A percentile compares a stretch with the other conserved stretches of the same genome.
These are phyloP conservation scores for Crossaster papposus DNA, from an alignment of 53 echinoderm and acorn worm species.

Conservation along the genomic window DNA sequence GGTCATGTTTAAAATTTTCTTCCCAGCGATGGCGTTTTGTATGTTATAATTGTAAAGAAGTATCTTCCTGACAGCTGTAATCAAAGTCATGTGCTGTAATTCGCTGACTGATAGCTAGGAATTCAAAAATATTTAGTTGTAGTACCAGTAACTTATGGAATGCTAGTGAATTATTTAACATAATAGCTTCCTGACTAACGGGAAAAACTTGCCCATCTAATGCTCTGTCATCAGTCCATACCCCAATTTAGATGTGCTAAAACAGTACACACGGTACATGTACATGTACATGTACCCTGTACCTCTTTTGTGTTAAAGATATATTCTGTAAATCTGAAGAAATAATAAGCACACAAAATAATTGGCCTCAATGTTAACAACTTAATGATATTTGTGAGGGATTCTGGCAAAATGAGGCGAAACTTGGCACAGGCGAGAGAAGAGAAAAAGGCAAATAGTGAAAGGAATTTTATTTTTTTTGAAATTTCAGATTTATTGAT, in stretches of 20 bases:
- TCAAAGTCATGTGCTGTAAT: conserved; percentile 45
- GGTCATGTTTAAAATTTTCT: conserved; percentile 8
- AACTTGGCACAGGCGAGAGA: too few relatives aligned
- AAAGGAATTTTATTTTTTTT: too few relatives aligned
- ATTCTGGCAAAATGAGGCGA: too few relatives aligned
- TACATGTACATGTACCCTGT: not conserved
- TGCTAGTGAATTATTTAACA: not conserved
- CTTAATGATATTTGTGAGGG: too few relatives aligned
- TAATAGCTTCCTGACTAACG: not conserved
- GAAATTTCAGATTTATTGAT: too few relatives aligned
- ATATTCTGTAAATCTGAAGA: too few relatives aligned
- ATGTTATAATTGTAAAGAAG: not conserved
- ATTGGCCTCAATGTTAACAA: too few relatives aligned
- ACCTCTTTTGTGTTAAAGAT: not conserved
- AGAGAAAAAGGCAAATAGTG: too few relatives aligned
- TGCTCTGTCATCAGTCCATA: too few relatives aligned
- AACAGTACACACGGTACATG: too few relatives aligned
- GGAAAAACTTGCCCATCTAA: not conserved
- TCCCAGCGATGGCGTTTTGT: not conserved
- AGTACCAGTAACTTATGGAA: conserved; percentile 25
- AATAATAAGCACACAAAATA: too few relatives aligned
- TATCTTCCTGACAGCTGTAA: conserved; percentile 31
- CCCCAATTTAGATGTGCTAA: too few relatives aligned
- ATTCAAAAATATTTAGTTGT: conserved; percentile 32
- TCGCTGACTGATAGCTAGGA: conserved; percentile 33